Percentiles rank a stretch among this genome's conserved stretches.
phyloP scores from a whole-genome alignment of 2,113 vertebrate species.

The Cynocephalus volans region DNA sequence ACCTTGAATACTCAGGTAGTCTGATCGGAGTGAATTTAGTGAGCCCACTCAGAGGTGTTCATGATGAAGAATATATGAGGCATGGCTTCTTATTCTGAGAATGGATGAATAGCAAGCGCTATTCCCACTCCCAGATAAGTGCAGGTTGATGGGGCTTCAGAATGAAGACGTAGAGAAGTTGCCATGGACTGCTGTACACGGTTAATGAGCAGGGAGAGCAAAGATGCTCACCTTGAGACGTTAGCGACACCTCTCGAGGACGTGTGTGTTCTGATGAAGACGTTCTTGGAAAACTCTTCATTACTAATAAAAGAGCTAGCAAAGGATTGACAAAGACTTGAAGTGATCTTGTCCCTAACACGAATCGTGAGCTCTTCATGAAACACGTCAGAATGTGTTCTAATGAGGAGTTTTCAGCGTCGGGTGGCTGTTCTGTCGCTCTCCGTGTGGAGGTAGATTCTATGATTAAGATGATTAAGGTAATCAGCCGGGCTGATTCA shows the following conservation, averaged over 20 bases:
- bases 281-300: slow-evolving; percentile 45
- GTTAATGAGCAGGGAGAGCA: background rate
- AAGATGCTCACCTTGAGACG: background rate
- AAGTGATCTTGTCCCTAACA: slow-evolving; percentile 72
- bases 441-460: slow-evolving; percentile 1
- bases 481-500: slow-evolving; percentile 77
- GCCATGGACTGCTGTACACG: background rate
- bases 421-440: slow-evolving; percentile 65
- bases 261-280: background rate
- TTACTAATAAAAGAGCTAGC: slow-evolving; percentile 56
- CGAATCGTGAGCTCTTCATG: slow-evolving; percentile 70
- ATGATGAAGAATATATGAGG: background rate
- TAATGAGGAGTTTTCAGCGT: background rate
- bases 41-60: background rate
- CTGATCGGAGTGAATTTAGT: background rate
- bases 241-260: background rate
- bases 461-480: slow-evolving; percentile 80
- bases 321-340: slow-evolving; percentile 43
- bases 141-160: background rate
- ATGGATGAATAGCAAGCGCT: background rate
- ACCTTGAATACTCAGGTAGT: background rate
- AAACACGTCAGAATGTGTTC: slow-evolving; percentile 60
- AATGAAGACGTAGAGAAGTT: background rate
- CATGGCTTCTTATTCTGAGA: background rate
- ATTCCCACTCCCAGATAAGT: background rate